Evolutionary conservation across 1,140 invertebrate genomes (phyloP), one percentile per base, ranked within the genome.

Genomic region (Drosophila tristis): DNA sequence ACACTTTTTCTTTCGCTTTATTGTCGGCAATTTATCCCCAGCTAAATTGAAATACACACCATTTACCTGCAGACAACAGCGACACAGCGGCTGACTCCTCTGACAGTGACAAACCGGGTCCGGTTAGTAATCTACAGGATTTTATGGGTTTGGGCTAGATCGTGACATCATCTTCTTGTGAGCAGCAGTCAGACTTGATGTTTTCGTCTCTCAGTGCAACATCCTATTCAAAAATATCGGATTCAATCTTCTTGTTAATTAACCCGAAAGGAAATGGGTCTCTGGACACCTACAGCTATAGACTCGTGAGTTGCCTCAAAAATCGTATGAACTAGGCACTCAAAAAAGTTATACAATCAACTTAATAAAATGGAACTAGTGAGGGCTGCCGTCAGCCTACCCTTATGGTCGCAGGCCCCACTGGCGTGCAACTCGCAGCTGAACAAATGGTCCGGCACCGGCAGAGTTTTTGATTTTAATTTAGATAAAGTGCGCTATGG

Each of bases 31-130:
- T 87, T 84, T 87, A 87, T 87, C 79, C 61, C 79, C 78, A 63
- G 67, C 82, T 73, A 87, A 87, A 87, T 87, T 87, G 84, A 87
- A 87, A 87, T 87, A 80, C 81, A 80, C 82, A 89, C 84, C 80
- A 87, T 89, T 87, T 89, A 87, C 82, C 84, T 87, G 84, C 61
- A 89, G 75, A 89, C 70, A 68, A 60, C 66, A 55, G 25, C 57
- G 48, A 26, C 57, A 61, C 44, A 61, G 53, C 45, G 63, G 62
- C 75, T 68, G 74, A 74, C 71, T 74, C 74, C 54, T 55, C 43
- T 62, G 59, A 79, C 54, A 77, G 53, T 63, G 50, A 77, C 60
- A 78, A 78, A 72, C 45, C 42, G 58, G 54, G 16, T 48, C 20
- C 55, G 39, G 39, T 6, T 29, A 31, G 26, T n/a, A 23, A 53